These are phyloP conservation scores for Eospalax fontanierii DNA, from an alignment of 2,797 vertebrate genomes.

Conservation along the genomic window DNA sequence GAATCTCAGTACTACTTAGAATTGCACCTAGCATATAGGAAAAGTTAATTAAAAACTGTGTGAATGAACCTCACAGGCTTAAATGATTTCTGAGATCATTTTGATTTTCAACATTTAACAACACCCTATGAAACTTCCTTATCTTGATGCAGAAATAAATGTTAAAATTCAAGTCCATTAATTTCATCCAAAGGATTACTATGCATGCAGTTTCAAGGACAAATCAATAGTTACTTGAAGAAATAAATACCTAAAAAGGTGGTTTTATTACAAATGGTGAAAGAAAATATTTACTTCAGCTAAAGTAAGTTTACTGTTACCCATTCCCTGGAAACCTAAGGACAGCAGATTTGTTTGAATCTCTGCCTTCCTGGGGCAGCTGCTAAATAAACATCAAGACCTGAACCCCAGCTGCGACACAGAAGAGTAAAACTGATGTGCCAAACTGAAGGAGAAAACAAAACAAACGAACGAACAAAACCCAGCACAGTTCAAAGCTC, in stretches of 20 bases:
- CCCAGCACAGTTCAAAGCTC: neutral
- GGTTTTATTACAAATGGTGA: slow-evolving; percentile 12
- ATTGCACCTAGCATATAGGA: neutral
- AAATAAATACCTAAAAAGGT: neutral
- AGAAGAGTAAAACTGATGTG: slow-evolving; percentile 4
- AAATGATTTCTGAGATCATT: neutral
- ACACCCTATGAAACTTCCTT: neutral
- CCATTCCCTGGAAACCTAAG: neutral
- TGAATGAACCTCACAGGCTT: neutral
- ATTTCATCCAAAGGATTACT: slow-evolving; percentile 20
- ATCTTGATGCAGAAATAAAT: neutral
- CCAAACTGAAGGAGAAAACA: neutral
- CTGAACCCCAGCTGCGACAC: neutral
- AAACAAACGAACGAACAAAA: neutral
- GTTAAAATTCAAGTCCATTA: neutral
- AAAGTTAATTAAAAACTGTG: neutral
- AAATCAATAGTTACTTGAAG: neutral
- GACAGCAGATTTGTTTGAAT: neutral
- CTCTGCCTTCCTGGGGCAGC: neutral
- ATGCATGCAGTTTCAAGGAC: neutral
- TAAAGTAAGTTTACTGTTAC: neutral
- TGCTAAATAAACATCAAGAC: neutral
- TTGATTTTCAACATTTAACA: neutral
- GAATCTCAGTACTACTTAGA: neutral
- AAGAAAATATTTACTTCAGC: neutral